A percentile compares a stretch with the other conserved stretches of the same genome.
Conservation (phyloP, 1,140 invertebrate species). For the Caerostris extrusa region DNA sequence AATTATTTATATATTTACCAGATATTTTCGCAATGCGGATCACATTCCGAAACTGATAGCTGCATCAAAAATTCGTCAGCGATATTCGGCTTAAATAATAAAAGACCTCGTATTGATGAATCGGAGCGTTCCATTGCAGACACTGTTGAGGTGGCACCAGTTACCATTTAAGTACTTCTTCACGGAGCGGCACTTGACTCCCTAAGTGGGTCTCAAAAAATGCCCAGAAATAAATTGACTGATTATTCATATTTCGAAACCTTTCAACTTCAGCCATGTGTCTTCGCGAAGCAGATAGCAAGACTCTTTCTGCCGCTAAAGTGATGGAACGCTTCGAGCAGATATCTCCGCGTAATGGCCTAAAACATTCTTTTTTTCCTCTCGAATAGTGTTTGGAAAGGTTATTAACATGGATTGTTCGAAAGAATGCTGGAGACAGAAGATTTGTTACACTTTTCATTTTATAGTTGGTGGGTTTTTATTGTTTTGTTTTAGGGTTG, state of each 20-base stretch:
- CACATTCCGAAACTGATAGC: too few species aligned
- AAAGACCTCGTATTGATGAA: background rate
- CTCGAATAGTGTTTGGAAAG: too few species aligned
- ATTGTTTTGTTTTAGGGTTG: too few species aligned
- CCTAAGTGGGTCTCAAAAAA: slow-evolving; percentile 9
- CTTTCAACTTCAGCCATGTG: slow-evolving; percentile 12
- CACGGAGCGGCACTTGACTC: background rate
- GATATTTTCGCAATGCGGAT: too few species aligned
- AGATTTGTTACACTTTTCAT: too few species aligned
- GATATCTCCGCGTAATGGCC: background rate
- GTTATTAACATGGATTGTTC: too few species aligned
- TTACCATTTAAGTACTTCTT: background rate
- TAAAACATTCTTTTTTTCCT: too few species aligned
- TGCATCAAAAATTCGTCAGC: too few species aligned
- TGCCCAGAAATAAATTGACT: slow-evolving; percentile 19
- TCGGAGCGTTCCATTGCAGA: background rate
- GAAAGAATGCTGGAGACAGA: too few species aligned
- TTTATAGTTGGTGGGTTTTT: too few species aligned
- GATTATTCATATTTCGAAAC: slow-evolving; percentile 32
- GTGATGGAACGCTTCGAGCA: background rate
- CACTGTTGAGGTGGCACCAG: background rate
- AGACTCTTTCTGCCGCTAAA: background rate
- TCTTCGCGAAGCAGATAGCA: background rate
- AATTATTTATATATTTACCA: too few species aligned
- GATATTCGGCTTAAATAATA: background rate